A percentile compares a stretch with the other conserved stretches of the same genome.
Conservation (phyloP, 2,888 invertebrate genomes). For the Meta bourneti region DNA sequence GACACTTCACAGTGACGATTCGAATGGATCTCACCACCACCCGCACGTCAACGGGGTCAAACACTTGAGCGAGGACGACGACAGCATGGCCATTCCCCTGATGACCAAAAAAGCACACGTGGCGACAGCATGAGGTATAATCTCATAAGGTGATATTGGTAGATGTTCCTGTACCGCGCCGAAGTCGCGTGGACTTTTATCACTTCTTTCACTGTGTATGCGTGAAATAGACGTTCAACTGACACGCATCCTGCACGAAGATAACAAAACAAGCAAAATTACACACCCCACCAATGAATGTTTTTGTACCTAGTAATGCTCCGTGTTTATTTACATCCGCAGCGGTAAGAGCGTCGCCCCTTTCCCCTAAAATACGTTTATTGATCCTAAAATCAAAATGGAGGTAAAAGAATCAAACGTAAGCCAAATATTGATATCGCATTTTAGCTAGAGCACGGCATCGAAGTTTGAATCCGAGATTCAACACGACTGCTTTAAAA, state of each 20-base stretch:
- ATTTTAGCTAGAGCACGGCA: too few relatives aligned
- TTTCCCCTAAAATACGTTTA: conserved; percentile 43
- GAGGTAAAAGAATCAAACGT: conserved; percentile 54
- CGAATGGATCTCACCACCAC: conserved; percentile 29
- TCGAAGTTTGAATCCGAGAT: too few relatives aligned
- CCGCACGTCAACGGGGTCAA: conserved; percentile 14
- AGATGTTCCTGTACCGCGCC: conserved; percentile 69
- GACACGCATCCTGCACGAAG: background rate
- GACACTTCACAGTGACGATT: conserved; percentile 27
- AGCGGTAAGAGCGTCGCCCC: conserved; percentile 55
- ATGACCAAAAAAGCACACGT: conserved; percentile 66
- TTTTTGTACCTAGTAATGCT: conserved; percentile 6
- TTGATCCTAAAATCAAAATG: conserved; percentile 68
- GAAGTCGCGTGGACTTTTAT: conserved; percentile 41
- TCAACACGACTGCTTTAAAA: too few relatives aligned
- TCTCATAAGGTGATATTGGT: conserved; percentile 69
- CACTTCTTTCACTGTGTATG: background rate
- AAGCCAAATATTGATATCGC: too few relatives aligned
- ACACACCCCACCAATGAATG: background rate
- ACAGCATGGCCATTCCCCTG: conserved; percentile 59
- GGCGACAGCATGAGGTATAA: conserved; percentile 61
- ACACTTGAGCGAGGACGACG: conserved; percentile 65
- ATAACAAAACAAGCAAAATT: background rate
- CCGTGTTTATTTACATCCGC: conserved; percentile 16
- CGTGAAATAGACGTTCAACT: too few relatives aligned